Evolutionary conservation across 1,140 invertebrate genomes (phyloP).

Genomic region (Conus betulinus): DNA sequence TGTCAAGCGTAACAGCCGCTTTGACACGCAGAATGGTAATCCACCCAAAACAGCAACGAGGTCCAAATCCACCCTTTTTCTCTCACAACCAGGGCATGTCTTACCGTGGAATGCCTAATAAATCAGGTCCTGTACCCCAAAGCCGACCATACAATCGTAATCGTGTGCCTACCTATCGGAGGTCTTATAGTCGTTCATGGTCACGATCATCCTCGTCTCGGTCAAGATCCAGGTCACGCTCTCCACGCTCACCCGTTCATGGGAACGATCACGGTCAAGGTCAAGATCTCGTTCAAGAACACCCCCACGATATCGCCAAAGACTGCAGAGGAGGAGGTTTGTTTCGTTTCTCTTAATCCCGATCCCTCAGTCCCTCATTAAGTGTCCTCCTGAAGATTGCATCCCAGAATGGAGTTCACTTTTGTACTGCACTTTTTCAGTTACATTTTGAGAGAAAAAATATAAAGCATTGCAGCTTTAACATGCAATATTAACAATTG

Average conservation of each 20-base stretch:
- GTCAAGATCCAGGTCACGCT: slow-evolving; percentile 56
- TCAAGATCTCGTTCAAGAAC: slow-evolving; percentile 77
- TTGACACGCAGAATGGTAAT: slow-evolving; percentile 20
- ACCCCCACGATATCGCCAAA: slow-evolving; percentile 63
- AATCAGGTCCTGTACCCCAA: slow-evolving; percentile 46
- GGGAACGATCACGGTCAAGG: slow-evolving; percentile 71
- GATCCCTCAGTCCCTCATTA: too few species aligned
- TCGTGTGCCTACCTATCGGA: slow-evolving; percentile 63
- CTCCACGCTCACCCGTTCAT: slow-evolving; percentile 16
- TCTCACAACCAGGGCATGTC: slow-evolving; percentile 3
- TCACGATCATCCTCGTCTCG: slow-evolving; percentile 68
- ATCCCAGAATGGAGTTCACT: too few species aligned
- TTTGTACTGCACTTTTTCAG: too few species aligned
- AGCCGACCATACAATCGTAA: slow-evolving; percentile 51
- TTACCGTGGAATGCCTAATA: slow-evolving; percentile 26
- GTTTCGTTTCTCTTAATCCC: neutral
- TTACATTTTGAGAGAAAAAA: too few species aligned
- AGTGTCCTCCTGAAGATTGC: too few species aligned
- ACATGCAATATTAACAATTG: too few species aligned
- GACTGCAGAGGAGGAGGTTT: slow-evolving; percentile 2
- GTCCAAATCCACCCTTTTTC: neutral
- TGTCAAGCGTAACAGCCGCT: slow-evolving; percentile 33
- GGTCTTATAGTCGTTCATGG: slow-evolving; percentile 65
- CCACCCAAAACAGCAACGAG: neutral
- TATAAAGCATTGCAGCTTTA: too few species aligned